phyloP scores from a whole-genome alignment of 2,113 vertebrate genomes.

The Atrichornis clamosus region DNA sequence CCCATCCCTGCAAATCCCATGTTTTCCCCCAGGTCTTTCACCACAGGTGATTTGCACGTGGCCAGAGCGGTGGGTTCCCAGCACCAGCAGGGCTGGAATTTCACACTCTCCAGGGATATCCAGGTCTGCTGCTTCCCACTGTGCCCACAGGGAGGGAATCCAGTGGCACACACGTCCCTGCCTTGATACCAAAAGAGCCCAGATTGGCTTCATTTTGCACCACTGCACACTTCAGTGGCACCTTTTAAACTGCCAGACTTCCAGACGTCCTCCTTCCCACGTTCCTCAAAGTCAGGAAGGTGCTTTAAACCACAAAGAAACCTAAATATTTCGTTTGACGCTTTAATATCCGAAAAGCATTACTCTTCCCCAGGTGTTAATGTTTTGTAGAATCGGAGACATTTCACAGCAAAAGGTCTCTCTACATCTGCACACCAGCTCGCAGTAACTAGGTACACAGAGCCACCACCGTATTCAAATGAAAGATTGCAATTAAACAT shows the following conservation, averaged over 20 bases:
- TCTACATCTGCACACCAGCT: not conserved
- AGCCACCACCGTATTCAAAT: not conserved
- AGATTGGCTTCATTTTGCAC: not conserved
- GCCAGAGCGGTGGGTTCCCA: rapidly evolving
- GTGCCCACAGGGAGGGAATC: not conserved
- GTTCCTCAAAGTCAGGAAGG: rapidly evolving
- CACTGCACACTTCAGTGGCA: not conserved
- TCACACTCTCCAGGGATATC: not conserved
- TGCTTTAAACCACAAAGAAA: not conserved
- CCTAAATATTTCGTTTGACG: not conserved
- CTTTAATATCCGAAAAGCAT: not conserved
- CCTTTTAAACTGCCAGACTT: not conserved
- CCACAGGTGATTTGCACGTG: not conserved
- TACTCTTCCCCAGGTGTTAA: not conserved
- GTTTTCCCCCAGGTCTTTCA: not conserved
- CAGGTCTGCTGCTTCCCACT: not conserved
- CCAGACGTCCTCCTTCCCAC: not conserved
- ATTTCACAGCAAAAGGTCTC: not conserved
- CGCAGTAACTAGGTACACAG: not conserved
- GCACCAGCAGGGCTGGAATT: not conserved
- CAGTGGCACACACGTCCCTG: not conserved
- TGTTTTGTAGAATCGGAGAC: not conserved
- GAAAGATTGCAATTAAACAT: not conserved
- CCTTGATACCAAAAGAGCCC: not conserved
- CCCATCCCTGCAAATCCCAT: not conserved